phyloP scores from a whole-genome alignment of 2,113 vertebrate species.

The Ceyx cyanopectus region DNA sequence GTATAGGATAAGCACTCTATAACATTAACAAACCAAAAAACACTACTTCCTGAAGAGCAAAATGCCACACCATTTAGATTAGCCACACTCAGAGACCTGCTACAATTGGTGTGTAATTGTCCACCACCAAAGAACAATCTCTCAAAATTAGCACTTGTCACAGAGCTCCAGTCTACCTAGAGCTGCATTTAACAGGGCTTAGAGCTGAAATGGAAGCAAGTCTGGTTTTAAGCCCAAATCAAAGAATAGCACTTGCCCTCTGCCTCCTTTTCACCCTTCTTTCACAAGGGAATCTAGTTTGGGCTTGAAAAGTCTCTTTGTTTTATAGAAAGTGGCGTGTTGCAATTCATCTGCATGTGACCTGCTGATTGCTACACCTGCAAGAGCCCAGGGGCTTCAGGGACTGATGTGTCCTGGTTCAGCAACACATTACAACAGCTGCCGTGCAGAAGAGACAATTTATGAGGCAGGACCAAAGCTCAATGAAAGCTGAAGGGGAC shows the following conservation, averaged over 20 bases:
- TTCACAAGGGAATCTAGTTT: background rate
- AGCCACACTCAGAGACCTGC: constrained; percentile 58
- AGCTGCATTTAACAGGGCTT: constrained; percentile 11
- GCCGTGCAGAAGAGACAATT: background rate
- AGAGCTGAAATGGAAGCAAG: background rate
- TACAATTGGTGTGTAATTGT: constrained; percentile 57
- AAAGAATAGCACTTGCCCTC: background rate
- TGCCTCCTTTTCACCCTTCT: background rate
- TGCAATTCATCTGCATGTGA: background rate
- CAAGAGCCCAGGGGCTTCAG: background rate
- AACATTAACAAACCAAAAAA: constrained; percentile 65
- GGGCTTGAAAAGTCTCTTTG: background rate
- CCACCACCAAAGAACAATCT: constrained; percentile 62
- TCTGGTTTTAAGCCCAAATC: constrained; percentile 20
- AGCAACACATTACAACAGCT: fast-evolving
- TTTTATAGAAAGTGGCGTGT: background rate
- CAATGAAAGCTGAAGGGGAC: background rate
- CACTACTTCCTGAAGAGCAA: constrained; percentile 41
- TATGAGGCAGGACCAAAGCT: background rate
- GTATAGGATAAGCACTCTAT: constrained; percentile 46
- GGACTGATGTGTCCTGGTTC: background rate
- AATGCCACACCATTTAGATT: constrained; percentile 60
- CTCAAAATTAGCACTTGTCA: constrained; percentile 69
- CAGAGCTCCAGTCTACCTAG: constrained; percentile 32
- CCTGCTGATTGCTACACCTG: background rate